phyloP scores from a whole-genome alignment of 2,797 vertebrate species.

The Lerista edwardsae region DNA sequence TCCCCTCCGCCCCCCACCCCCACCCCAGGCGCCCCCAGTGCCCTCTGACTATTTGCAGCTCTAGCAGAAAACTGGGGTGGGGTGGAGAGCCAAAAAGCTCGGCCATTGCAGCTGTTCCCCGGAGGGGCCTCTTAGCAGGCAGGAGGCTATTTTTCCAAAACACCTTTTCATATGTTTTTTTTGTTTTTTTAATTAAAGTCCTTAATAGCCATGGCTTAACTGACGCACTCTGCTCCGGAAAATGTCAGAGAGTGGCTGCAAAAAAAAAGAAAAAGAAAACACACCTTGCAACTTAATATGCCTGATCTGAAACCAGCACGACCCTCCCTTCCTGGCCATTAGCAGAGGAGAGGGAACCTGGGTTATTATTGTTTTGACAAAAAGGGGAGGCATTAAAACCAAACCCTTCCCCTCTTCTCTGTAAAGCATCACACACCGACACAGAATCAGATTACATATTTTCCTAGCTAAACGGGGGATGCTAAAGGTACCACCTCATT shows the following conservation, averaged over 20 bases:
- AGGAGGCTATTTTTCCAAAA: constrained; percentile 19
- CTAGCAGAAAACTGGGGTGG: constrained; percentile 46
- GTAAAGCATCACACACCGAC: not conserved
- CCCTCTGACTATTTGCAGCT: constrained; percentile 62
- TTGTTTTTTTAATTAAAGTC: constrained; percentile 31
- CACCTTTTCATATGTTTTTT: not conserved
- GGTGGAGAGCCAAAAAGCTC: constrained; percentile 56
- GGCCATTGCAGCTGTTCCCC: constrained; percentile 54
- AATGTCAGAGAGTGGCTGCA: constrained; percentile 51
- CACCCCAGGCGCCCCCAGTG: not conserved
- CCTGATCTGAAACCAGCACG: constrained; percentile 30
- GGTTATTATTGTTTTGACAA: not conserved
- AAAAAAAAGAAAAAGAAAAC: too few species aligned
- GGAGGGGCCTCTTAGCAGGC: not conserved
- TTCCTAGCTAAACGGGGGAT: not conserved
- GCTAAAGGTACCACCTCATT: not conserved
- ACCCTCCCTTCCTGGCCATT: constrained; percentile 51
- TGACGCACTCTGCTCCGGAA: constrained; percentile 44
- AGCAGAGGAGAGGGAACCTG: constrained; percentile 59
- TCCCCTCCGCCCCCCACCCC: not conserved
- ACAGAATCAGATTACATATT: not conserved
- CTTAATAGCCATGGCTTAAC: constrained; percentile 23
- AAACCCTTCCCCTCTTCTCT: constrained; percentile 2
- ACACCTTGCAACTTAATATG: constrained; percentile 61
- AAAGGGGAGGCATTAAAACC: not conserved